These are phyloP conservation scores for Glyphotaelius pellucidus DNA, from an alignment of 2,888 invertebrate genomes.

Conservation along the genomic window DNA sequence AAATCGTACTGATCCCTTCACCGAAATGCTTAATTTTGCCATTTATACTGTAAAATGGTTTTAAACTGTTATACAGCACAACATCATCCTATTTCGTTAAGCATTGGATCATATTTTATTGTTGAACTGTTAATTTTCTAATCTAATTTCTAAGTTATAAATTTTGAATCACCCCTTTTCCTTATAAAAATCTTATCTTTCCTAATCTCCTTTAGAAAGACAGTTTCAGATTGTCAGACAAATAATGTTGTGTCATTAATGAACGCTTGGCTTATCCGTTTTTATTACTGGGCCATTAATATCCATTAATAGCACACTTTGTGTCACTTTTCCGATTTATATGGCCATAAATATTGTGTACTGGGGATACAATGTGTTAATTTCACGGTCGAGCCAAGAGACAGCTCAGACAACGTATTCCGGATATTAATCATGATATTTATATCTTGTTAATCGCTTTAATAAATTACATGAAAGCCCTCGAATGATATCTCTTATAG, in stretches of 20 bases:
- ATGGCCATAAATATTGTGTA: slow-evolving; percentile 43
- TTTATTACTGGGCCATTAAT: slow-evolving; percentile 22
- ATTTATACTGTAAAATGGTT: neutral
- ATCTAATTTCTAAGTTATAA: neutral
- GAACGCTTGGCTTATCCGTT: neutral
- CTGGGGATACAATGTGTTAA: slow-evolving; percentile 24
- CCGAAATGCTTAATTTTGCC: neutral
- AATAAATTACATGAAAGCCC: neutral
- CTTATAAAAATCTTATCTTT: neutral
- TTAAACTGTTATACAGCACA: neutral
- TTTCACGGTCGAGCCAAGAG: slow-evolving; percentile 24
- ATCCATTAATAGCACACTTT: slow-evolving; percentile 28
- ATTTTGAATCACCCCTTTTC: neutral
- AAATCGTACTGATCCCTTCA: too few species aligned
- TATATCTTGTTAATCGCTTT: neutral
- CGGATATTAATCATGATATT: neutral
- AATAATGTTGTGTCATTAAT: slow-evolving; percentile 8
- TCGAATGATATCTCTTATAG: neutral
- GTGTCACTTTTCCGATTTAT: slow-evolving; percentile 42
- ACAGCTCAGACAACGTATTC: neutral
- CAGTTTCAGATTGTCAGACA: neutral
- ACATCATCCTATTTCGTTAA: neutral
- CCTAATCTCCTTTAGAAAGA: neutral
- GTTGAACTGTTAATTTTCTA: neutral
- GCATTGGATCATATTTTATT: neutral